Evolutionary conservation across 2,113 vertebrate species (phyloP), one percentile per base, ranked within the genome.

Genomic region (Ammodytes marinus): DNA sequence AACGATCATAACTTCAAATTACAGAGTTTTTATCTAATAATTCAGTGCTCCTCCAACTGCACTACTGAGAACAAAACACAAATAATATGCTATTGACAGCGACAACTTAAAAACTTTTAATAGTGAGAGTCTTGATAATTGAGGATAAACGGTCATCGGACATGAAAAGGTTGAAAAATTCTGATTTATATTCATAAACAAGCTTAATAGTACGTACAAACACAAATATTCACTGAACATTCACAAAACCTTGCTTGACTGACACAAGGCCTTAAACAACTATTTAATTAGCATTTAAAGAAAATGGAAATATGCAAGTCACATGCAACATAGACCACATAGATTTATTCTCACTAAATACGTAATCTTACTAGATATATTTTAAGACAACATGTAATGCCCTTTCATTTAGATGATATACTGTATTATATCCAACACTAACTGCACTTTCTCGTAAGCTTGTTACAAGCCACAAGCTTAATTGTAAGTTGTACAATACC

Each of bases 381-480:
- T 54, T 4, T 6, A 52, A 40, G 39, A 57, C 66, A 12, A 39
- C 5, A 4, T 43, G 35, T 43, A 5, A 71, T 15, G 17, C 15
- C 43, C 4, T 50, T 76, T 58, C n/a, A 52, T 70, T 59, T 15
- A 54, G 3, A 43, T 8, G 53, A 35, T 12, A 15, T 12, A 2
- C 27, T 27, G 27, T 27, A 10, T 63, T 52, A 53, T 64, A 52
- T 43, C 8, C 10, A 3, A 0, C 9, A 39, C 4, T 15, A 58
- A 45, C 17, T 67, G 55, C 61, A 77, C 17, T 27, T 40, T 68
- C 43, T 52, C 17, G 65, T 50, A 57, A 55, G 70, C 71, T 73
- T 79, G 70, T 74, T 67, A 27, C 69, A 74, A 70, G 64, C 42
- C 57, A 81, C 65, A 55, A 47, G 42, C 57, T 64, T 65, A 40